Conservation (phyloP, 1,140 invertebrate species). For the Monomorium pharaonis region DNA sequence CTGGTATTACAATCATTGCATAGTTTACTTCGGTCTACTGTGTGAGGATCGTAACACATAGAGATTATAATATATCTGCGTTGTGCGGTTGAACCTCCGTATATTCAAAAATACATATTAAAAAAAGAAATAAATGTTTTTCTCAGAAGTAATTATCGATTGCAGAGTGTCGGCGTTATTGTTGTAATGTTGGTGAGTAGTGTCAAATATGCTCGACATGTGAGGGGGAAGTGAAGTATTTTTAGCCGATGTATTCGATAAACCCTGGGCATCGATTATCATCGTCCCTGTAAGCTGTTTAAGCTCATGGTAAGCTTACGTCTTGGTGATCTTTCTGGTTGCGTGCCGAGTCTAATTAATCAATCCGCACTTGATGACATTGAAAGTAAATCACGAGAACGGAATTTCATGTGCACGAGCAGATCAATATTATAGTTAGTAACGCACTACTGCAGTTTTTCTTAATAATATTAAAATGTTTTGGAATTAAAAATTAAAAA, state of each 20-base stretch:
- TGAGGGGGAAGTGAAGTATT: constrained; percentile 58
- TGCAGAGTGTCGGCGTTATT: constrained; percentile 61
- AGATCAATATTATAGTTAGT: constrained; percentile 33
- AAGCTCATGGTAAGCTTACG: constrained; percentile 53
- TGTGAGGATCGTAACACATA: constrained; percentile 46
- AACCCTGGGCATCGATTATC: constrained; percentile 79
- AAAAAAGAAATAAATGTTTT: constrained; percentile 11
- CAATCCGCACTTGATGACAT: constrained; percentile 44
- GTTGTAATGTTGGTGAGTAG: constrained; percentile 67
- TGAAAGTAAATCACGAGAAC: constrained; percentile 44
- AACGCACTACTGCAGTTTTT: constrained; percentile 5
- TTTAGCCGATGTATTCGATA: constrained; percentile 70
- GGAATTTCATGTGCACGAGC: constrained; percentile 32
- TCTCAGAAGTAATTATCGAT: constrained; percentile 42
- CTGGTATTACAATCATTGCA: constrained; percentile 47
- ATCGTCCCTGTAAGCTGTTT: constrained; percentile 60
- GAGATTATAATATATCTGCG: constrained; percentile 35
- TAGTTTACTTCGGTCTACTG: constrained; percentile 42
- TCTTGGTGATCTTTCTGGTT: constrained; percentile 55
- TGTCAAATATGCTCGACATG: constrained; percentile 66
- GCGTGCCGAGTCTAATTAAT: constrained; percentile 31
- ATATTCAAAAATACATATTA: constrained; percentile 28
- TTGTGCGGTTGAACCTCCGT: constrained; percentile 18
- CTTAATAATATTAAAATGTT: constrained; percentile 4
- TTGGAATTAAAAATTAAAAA: constrained; percentile 3